Base-by-base conservation (phyloP, 2,888 invertebrate genomes). In the Diloba caeruleocephala region DNA sequence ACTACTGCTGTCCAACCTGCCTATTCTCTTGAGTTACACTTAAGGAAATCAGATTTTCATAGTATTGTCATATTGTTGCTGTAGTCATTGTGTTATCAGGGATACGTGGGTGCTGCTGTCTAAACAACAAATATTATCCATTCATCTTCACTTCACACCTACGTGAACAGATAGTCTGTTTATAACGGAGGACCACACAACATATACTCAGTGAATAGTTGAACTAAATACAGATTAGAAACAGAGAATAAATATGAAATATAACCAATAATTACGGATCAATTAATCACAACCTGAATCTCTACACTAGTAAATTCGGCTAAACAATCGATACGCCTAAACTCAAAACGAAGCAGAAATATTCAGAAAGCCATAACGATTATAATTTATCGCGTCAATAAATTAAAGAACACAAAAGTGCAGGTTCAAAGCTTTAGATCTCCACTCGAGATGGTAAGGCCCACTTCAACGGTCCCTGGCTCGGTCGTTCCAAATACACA, bases 391-490 rank as follows among this genome's bases (percentile, higher is more conserved):
- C 42, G 41, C 21, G 8, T 55, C 44, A 31, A 64, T 67, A 67
- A 59, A 71, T 57, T 59, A 59, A 31, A 59, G 39, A 45, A 41
- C 14, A 60, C 46, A 44, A 57, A 53, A 53, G 50, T 32, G 36
- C 43, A 43, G 34, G 41, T 52, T 56, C 58, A 53, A 63, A 63
- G 46, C 54, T 46, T 51, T 42, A 29, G 42, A 37, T 58, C 43
- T 50, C 54, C 64, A 64, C 75, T 74, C 37, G 69, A 71, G 39
- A 61, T 55, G 33, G 33, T 36, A 45, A 59, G 39, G 29, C 42
- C 29, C 59, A 71, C 75, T 74, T 33, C 55, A 74, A 31, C 25
- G 36, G 31, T 25, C 43, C 48, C 23, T 54, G 39, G 39, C 41
- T 43, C 46, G 44, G 41, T 25, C 25, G 14, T 10, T 13, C 43